Evolutionary conservation across 2,888 invertebrate species (phyloP), one percentile per base, ranked within the genome.

Genomic region (Drosophila siamana): DNA sequence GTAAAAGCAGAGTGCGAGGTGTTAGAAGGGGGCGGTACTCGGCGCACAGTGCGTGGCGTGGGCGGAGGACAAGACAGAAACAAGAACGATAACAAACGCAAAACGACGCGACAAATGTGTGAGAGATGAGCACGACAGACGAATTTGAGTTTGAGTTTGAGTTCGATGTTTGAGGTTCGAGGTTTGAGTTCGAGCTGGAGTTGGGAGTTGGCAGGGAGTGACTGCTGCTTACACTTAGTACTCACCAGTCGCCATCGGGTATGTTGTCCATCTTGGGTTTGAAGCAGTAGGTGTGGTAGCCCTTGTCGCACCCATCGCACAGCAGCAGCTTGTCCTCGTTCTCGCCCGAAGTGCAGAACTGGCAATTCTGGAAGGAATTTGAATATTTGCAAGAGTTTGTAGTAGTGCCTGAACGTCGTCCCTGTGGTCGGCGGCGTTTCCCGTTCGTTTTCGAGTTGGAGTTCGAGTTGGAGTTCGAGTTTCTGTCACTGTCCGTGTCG

Each of bases 241-340:
- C 95, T 94, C 90, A 97, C 99, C 99, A 99, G 92, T 99, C 98
- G 28, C 99, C 99, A 83, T 98, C 98, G 15, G 99, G 99, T 92
- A 99, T 98, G 89, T 96, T 96, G 65, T 97, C 97, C 97, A 99
- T 97, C 91, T 96, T 95, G 73, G 99, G 99, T 93, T 97, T 98
- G 94, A 99, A 99, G 93, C 99, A 99, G 92, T 99, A 99, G 48
- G 98, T 99, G 93, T 99, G 99, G 93, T 98, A 99, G 52, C 99
- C 99, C 92, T 98, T 97, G 93, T 99, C 99, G 93, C 99, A 99
- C 75, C 98, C 97, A 93, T 99, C 99, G 92, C 99, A 99, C 22
- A 99, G 93, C 81, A 99, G 93, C 78, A 99, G 93, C 92, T 98
- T 96, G 81, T 98, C 98, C 92, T 99, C 99, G 89, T 98, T 97